Evolutionary conservation across 2,797 vertebrate genomes (phyloP).

Genomic region (Scolopax rusticola): DNA sequence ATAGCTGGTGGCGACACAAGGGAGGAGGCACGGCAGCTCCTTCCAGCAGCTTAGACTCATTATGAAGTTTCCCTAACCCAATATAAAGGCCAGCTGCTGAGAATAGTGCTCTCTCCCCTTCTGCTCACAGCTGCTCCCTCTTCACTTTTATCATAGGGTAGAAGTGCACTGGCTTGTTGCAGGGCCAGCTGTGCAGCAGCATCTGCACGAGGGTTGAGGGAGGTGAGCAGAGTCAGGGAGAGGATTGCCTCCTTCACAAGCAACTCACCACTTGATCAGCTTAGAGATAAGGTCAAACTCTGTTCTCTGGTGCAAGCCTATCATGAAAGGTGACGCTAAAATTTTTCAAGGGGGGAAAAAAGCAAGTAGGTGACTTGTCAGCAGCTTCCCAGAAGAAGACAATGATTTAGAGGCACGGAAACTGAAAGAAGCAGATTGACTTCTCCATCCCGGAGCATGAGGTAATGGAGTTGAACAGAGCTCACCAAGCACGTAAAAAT

Average conservation of each 20-base stretch:
- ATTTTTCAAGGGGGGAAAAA: background rate
- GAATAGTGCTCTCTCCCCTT: background rate
- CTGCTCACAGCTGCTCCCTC: background rate
- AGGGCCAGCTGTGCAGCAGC: background rate
- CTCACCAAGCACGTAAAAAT: background rate
- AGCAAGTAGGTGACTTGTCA: background rate
- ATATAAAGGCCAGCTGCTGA: background rate
- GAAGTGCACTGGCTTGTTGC: background rate
- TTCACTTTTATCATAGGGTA: background rate
- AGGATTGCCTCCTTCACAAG: background rate
- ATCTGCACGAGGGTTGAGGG: background rate
- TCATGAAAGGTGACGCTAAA: background rate
- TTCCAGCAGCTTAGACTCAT: background rate
- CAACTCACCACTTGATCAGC: background rate
- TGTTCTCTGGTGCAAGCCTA: background rate
- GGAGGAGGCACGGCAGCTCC: background rate
- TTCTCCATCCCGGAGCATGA: background rate
- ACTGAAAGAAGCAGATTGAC: background rate
- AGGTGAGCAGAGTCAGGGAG: background rate
- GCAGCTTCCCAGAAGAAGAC: background rate
- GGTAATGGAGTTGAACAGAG: background rate
- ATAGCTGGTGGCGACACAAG: background rate
- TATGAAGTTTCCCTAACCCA: background rate
- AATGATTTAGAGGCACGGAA: constrained; percentile 19
- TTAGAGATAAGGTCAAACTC: background rate